phyloP scores from a whole-genome alignment of 2,888 invertebrate genomes.

The Troides aeacus region DNA sequence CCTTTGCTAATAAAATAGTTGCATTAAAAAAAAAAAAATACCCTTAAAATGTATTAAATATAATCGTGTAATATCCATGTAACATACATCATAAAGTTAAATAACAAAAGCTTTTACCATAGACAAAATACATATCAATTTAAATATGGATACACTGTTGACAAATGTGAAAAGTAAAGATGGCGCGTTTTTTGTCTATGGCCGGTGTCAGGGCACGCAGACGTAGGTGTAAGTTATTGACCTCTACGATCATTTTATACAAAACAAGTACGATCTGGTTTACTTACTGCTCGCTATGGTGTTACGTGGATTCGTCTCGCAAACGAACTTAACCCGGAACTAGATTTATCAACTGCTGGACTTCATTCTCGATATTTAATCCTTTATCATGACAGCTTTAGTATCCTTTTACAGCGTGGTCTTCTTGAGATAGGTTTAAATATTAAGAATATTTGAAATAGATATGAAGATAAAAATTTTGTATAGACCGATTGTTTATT shows the following conservation, averaged over 20 bases:
- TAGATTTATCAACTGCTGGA: neutral
- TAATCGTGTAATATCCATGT: no score
- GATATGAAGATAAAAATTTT: no score
- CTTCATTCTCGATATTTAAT: neutral
- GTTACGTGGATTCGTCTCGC: neutral
- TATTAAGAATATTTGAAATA: no score
- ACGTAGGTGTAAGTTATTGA: constrained; percentile 26
- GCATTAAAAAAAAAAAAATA: no score
- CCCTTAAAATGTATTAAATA: no score
- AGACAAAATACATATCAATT: neutral
- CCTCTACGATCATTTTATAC: neutral
- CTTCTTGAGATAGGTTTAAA: no score
- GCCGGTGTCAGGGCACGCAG: constrained; percentile 3
- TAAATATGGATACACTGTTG: neutral
- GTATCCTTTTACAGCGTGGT: neutral
- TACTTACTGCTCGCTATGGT: constrained; percentile 9
- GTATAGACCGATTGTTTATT: no score
- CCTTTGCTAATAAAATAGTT: no score
- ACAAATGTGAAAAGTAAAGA: neutral
- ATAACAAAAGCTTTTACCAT: neutral
- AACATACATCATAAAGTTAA: no score
- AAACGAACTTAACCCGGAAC: constrained; percentile 16
- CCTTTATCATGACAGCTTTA: neutral
- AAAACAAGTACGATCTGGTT: constrained; percentile 19
- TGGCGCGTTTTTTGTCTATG: constrained; percentile 19